Conservation (phyloP, 2,113 vertebrate species). For the Carollia perspicillata region DNA sequence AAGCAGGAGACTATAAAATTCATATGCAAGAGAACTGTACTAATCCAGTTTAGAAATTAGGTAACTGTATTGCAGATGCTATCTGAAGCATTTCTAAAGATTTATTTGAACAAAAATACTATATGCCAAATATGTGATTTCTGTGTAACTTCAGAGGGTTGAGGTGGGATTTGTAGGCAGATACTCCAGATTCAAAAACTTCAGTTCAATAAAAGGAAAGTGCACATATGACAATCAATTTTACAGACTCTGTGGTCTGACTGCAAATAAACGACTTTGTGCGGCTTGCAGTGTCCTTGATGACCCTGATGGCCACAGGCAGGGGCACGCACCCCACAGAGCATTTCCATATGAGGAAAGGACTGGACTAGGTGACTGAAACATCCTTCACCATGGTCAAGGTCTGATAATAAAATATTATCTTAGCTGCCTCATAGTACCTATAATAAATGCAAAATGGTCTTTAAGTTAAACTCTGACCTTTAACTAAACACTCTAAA, state of each 20-base stretch:
- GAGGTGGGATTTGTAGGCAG: not conserved
- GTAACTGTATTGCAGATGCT: not conserved
- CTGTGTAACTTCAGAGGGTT: not conserved
- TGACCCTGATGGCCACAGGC: not conserved
- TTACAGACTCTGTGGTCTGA: not conserved
- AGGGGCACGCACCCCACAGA: accelerated
- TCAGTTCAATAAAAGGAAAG: not conserved
- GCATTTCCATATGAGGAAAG: not conserved
- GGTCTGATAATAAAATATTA: not conserved
- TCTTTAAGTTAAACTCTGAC: not conserved
- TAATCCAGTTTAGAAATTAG: not conserved
- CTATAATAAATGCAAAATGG: not conserved
- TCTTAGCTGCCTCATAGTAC: not conserved
- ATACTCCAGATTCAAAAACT: not conserved
- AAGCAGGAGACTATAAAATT: not conserved
- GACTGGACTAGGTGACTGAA: not conserved
- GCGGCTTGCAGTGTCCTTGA: not conserved
- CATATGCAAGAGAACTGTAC: not conserved
- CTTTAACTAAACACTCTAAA: not conserved
- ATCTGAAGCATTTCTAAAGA: not conserved
- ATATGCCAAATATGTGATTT: not conserved
- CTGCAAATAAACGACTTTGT: not conserved
- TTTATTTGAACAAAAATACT: not conserved
- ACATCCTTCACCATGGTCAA: not conserved
- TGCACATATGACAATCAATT: not conserved